Percentiles rank a stretch among this genome's conserved stretches.
phyloP scores from a whole-genome alignment of 2,797 vertebrate species.

The Eospalax fontanierii region DNA sequence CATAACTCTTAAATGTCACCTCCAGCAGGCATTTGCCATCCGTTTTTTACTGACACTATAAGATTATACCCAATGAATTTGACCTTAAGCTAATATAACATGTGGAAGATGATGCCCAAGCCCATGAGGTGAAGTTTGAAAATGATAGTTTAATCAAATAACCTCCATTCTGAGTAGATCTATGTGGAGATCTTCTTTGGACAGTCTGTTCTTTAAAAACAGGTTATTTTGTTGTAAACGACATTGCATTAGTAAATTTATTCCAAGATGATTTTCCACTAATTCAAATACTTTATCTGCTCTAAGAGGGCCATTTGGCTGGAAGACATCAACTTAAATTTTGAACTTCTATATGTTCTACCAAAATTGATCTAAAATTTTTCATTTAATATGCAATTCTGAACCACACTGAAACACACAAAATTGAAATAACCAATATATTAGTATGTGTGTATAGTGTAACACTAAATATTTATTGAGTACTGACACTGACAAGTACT shows the following conservation, averaged over 20 bases:
- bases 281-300: neutral
- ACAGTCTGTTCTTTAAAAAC: conserved; percentile 1
- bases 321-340: neutral
- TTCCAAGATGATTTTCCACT: neutral
- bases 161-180: neutral
- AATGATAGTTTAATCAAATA: neutral
- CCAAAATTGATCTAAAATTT: conserved; percentile 21
- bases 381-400: conserved; percentile 47
- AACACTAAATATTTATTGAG: conserved; percentile 76
- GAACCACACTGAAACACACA: conserved; percentile 58
- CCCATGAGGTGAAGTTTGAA: neutral
- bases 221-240: neutral
- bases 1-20: neutral
- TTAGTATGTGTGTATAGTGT: neutral
- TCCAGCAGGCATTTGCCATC: neutral
- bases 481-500: conserved; percentile 41
- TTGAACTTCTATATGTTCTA: conserved; percentile 3
- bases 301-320: neutral
- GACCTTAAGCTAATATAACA: neutral
- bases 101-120: neutral
- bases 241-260: neutral
- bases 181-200: neutral
- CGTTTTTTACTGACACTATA: neutral
- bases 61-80: neutral
- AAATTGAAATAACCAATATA: conserved; percentile 66